Base-by-base conservation (phyloP, 2,797 vertebrate genomes). In the Gadopsis bispinosus region DNA sequence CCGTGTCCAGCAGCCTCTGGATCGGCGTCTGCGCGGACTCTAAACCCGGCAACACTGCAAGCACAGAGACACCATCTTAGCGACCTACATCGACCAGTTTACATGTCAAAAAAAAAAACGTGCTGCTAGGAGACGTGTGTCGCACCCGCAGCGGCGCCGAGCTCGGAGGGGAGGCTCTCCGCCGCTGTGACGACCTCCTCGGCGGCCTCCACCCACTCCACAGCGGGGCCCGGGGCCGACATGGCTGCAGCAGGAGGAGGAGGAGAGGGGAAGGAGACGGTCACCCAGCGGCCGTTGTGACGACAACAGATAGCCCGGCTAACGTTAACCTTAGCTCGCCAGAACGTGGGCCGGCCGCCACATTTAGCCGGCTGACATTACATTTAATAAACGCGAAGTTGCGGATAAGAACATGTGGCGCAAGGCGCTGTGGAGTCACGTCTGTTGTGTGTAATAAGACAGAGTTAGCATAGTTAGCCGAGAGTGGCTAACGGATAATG, bases 141-240 rank as follows among this genome's bases (percentile, higher is more conserved):
- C 29, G 1, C 62, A 94, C 94, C 93, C 86, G 87, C 3, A 20
- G 73, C 6, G 5, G n/a, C 45, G 81, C 26, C 72, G 61, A 41
- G 60, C 4, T 83, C 83, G 33, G 67, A 9, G 1, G 80, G 41
- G 0, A 89, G n/a, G 14, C 77, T 81, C 66, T 89, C 90, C 51
- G 92, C 89, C 7, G 85, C 83, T 3, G 89, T 71, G 14, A 93
- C 87, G 1, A 93, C 89, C 69, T 92, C 92, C 69, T 92, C 93
- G 7, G 89, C 77, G 1, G 91, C 72, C 35, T 93, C 94, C 1
- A 92, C 89, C 93, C 92, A 94, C 82, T 92, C 88, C 79, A 90
- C 85, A 1, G 66, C 63, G 68, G 11, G 53, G 33, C 65, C 79
- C 60, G 69, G 81, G 66, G 20, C 79, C 64, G 93, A 89, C 93